Percentiles rank a stretch among this genome's conserved stretches.
These are phyloP conservation scores for Strix aluco DNA, from an alignment of 2,113 vertebrate genomes.

Conservation along the genomic window DNA sequence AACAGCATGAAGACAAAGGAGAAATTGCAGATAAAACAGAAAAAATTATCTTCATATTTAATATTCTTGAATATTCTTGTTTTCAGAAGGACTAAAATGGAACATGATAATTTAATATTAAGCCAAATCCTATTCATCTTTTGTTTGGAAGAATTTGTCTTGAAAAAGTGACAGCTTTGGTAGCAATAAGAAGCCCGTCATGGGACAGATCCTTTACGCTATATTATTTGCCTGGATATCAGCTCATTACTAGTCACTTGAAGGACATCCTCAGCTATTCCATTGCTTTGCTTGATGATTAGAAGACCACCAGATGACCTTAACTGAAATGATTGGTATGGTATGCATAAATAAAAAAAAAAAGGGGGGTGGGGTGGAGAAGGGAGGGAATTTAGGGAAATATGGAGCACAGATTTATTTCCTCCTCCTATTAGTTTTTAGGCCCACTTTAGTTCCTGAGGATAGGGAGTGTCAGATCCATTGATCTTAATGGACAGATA, in stretches of 20 bases:
- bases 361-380: rapidly evolving
- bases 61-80: not conserved
- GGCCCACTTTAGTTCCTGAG: not conserved
- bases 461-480: not conserved
- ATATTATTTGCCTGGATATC: not conserved
- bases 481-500: not conserved
- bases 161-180: not conserved
- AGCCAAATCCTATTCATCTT: not conserved
- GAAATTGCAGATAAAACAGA: not conserved
- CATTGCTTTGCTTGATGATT: not conserved
- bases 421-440: not conserved
- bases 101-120: not conserved
- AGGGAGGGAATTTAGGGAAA: not conserved
- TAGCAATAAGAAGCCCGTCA: not conserved
- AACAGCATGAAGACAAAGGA: not conserved
- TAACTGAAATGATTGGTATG: not conserved
- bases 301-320: not conserved
- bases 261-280: not conserved
- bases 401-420: rapidly evolving
- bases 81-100: not conserved
- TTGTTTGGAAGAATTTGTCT: not conserved
- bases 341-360: not conserved
- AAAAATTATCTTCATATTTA: not conserved
- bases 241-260: not conserved
- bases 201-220: not conserved